Evolutionary conservation across 1,140 invertebrate species (phyloP).

Genomic region (Lethocerus indicus): DNA sequence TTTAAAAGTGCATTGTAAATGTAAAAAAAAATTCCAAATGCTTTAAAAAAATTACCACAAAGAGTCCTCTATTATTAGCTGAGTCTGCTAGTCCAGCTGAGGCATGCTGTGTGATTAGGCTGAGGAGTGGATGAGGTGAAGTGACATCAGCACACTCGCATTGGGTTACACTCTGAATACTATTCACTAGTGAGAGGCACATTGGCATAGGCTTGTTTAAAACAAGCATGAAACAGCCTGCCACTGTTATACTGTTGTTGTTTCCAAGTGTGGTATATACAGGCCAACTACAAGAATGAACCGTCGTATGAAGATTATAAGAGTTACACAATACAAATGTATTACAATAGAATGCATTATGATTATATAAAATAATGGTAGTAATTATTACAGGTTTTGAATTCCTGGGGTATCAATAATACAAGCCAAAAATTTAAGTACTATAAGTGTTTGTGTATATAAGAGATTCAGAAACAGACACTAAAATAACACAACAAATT

Average conservation of each 20-base stretch:
- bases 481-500: no score
- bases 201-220: slow-evolving; percentile 76
- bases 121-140: slow-evolving; percentile 47
- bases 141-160: slow-evolving; percentile 42
- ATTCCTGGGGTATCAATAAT: no score
- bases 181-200: slow-evolving; percentile 50
- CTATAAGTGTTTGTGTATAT: no score
- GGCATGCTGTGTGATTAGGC: slow-evolving; percentile 53
- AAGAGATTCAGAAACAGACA: no score
- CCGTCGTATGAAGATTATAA: no score
- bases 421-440: no score
- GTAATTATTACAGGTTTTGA: neutral
- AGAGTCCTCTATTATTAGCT: slow-evolving; percentile 51
- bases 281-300: slow-evolving; percentile 38
- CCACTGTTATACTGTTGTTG: slow-evolving; percentile 72
- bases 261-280: slow-evolving; percentile 59
- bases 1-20: no score
- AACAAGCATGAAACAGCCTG: slow-evolving; percentile 78
- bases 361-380: slow-evolving; percentile 3
- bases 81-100: slow-evolving; percentile 50
- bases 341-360: neutral
- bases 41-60: slow-evolving; percentile 54
- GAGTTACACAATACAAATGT: no score
- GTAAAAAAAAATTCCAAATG: no score
- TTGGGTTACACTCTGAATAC: slow-evolving; percentile 41